Base-by-base conservation (phyloP, 2,797 vertebrate species). In the Coccyzus lansbergi region DNA sequence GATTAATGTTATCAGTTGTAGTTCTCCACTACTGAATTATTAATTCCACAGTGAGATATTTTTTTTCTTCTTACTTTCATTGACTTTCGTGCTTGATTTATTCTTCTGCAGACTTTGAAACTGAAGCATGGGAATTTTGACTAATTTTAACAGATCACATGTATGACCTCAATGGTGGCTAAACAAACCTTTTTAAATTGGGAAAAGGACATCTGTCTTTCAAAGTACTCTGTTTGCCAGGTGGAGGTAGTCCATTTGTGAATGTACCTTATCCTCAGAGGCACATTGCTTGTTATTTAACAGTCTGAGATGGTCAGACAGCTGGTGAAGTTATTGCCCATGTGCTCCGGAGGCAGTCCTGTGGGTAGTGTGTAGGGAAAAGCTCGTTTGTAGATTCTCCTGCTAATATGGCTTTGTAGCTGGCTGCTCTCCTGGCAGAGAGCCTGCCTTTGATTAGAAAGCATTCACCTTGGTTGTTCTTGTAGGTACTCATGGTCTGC, bases 401-500 rank as follows among this genome's bases (percentile, higher is more conserved):
- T 70, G 48, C 58, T 86, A 29, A 48, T 68, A 60, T 84, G 75
- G n/a, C 63, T 96, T 90, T 77, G 86, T 89, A 86, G 83, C 60
- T 95, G 89, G 93, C 71, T 63, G 69, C 18, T 68, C 40, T 80
- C 60, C 87, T 90, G 86, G 86, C 84, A 87, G 52, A 93, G 59
- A 74, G 78, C 51, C 80, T 94, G 90, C 49, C 56, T 94, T 52
- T 93, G 62, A 55, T 81, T 94, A 53, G 81, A 58, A 76, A 88
- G 63, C 82, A 56, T 67, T 77, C 78, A 74, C 74, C 25, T 83
- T 8, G 17, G 53, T 83, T 63, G 38, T 94, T 90, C 88, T 95
- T 82, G 21, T 87, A 81, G 90, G 90, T 94, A 65, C 82, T 92
- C 77, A 88, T 74, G 51, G 34, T 92, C 42, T 97, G 85, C 49